phyloP scores from a whole-genome alignment of 2,797 vertebrate species.

The Gadopsis bispinosus region DNA sequence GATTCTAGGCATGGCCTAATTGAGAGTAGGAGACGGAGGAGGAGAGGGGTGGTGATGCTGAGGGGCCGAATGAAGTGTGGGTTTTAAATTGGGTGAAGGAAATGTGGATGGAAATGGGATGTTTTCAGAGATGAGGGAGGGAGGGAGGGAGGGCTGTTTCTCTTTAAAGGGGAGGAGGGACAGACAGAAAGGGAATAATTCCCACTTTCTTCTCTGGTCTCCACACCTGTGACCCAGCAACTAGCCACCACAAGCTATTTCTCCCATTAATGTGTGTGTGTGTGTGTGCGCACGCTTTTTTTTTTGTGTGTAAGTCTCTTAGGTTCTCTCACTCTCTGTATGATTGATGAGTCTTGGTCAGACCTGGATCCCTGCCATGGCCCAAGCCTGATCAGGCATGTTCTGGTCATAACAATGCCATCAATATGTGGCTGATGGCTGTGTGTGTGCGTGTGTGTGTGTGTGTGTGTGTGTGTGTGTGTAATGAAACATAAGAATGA shows the following conservation, averaged over 20 bases:
- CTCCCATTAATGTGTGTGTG: conserved; percentile 43
- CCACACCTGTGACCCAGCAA: conserved; percentile 83
- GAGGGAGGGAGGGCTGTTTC: conserved; percentile 57
- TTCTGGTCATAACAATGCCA: conserved; percentile 83
- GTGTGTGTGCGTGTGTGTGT: conserved; percentile 34
- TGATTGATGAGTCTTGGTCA: conserved; percentile 80
- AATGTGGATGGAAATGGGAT: conserved; percentile 79
- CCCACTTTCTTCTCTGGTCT: conserved; percentile 68
- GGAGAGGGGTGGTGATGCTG: conserved; percentile 63
- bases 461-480: conserved; percentile 34
- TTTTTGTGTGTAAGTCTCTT: conserved; percentile 47
- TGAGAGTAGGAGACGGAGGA: conserved; percentile 76
- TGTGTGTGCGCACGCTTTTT: not conserved
- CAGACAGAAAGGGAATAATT: conserved; percentile 71
- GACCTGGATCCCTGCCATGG: conserved; percentile 74
- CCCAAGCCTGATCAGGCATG: conserved; percentile 78
- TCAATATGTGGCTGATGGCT: conserved; percentile 78
- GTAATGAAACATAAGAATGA: conserved; percentile 67
- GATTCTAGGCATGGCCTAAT: conserved; percentile 79
- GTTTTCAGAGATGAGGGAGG: conserved; percentile 70
- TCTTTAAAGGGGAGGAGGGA: conserved; percentile 62
- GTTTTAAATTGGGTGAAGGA: conserved; percentile 79
- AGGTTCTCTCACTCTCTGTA: conserved; percentile 60
- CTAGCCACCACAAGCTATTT: conserved; percentile 55
- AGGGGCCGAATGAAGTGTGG: conserved; percentile 69